Conservation (phyloP, 2,113 vertebrate species). For the Cyanocitta stelleri region DNA sequence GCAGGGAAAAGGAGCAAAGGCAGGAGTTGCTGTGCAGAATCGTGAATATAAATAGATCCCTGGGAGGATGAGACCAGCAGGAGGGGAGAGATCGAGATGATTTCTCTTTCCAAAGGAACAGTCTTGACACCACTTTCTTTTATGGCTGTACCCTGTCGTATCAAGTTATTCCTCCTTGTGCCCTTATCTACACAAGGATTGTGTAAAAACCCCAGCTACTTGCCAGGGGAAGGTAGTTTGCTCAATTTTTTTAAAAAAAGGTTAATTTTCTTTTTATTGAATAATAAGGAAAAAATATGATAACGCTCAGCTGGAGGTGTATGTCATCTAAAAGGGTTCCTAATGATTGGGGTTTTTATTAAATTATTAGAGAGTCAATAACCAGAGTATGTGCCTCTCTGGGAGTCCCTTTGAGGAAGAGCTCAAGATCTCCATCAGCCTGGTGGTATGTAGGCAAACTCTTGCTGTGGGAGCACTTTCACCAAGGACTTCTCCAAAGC, state of each 20-base stretch:
- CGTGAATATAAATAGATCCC: background rate
- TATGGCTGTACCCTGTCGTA: background rate
- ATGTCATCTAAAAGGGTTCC: background rate
- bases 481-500: background rate
- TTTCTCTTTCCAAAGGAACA: background rate
- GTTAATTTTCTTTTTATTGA: background rate
- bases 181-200: background rate
- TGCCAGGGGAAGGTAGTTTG: background rate
- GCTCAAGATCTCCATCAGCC: background rate
- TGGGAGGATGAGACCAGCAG: background rate
- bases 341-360: background rate
- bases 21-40: background rate
- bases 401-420: background rate
- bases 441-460: background rate
- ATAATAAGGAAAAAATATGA: background rate
- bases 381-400: background rate
- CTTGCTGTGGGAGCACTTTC: background rate
- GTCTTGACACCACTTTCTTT: background rate
- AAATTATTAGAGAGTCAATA: slow-evolving; percentile 12
- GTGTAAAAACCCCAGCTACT: background rate
- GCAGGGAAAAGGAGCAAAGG: background rate
- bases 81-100: background rate
- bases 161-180: slow-evolving; percentile 6
- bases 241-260: background rate
- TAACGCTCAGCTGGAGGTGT: background rate